phyloP scores from a whole-genome alignment of 2,113 vertebrate genomes.

The Proteles cristata region DNA sequence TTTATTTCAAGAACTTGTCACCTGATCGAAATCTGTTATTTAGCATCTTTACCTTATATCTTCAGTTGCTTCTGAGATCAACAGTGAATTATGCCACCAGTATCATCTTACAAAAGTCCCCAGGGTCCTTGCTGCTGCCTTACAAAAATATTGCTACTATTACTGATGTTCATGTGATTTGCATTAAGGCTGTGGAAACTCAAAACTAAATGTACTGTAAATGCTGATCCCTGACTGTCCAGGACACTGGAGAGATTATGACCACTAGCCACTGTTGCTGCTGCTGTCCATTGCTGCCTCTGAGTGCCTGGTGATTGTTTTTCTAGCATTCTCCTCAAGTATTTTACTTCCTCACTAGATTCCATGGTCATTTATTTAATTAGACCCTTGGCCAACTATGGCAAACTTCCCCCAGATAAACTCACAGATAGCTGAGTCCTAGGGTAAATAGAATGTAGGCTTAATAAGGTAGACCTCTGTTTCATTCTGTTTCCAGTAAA shows the following conservation, averaged over 20 bases:
- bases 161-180: conserved; percentile 14
- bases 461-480: neutral
- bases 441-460: neutral
- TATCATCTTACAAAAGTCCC: neutral
- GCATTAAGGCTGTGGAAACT: neutral
- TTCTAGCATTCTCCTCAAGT: neutral
- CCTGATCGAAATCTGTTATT: neutral
- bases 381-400: neutral
- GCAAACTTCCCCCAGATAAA: neutral
- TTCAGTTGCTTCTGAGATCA: conserved; percentile 1
- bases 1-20: conserved; percentile 12
- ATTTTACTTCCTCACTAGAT: neutral
- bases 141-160: neutral
- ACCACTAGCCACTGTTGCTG: neutral
- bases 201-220: neutral
- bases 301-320: neutral
- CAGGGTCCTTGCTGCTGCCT: neutral
- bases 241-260: neutral
- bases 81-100: neutral
- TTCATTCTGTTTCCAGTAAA: neutral
- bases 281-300: neutral
- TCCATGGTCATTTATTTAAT: neutral
- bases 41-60: neutral
- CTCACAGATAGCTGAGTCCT: neutral
- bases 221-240: neutral